Base-by-base conservation (phyloP, 2,797 vertebrate species). In the Tapirus indicus region DNA sequence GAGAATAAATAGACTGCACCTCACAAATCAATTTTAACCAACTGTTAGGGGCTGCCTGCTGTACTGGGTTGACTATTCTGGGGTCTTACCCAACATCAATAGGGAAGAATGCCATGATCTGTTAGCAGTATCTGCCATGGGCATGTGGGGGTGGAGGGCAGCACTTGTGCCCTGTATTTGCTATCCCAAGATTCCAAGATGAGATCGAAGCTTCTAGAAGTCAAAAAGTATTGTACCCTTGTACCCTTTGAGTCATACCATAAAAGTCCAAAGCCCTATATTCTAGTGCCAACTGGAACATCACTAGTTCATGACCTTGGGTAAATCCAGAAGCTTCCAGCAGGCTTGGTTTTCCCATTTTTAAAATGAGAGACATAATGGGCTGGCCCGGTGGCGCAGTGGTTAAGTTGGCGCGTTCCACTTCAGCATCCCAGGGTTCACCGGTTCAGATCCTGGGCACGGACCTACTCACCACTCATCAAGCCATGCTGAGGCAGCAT, bases 141-240 rank as follows among this genome's bases (percentile, higher is more conserved):
- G 25, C 52, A 18, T 2, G 2, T 35, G 52, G 52, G 25, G 8
- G 21, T n/a, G 7, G 20, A 0, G 4, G 27, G 38, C 6, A 20
- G 20, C 47, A 18, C 44, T 27, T 6, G 3, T 17, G 18, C 1
- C 62, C 49, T 0, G 0, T 29, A 75, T 49, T 47, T 64, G 64
- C 52, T 58, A 21, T n/a, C 44, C 74, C 69, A 62, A 41, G 21
- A 49, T 29, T 92, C 54, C 58, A 56, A 38, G 75, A 58, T 14
- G 54, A 77, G 32, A 52, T 1, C n/a, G 27, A 86, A 72, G 41
- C 58, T 82, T 88, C 66, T 69, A 47, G 49, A 96, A 75, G 68
- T 47, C n/a, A 74, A 74, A 90, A 82, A 14, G 49, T 32, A 27
- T 21, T n/a, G n/a, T n/a, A 2, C 29, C 41, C 60, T 54, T 5